Percentiles rank a stretch among this genome's conserved stretches.
Conservation (phyloP, 30 jellyfish, hydroid and myxozoan species). For the Catostylus mosaicus region DNA sequence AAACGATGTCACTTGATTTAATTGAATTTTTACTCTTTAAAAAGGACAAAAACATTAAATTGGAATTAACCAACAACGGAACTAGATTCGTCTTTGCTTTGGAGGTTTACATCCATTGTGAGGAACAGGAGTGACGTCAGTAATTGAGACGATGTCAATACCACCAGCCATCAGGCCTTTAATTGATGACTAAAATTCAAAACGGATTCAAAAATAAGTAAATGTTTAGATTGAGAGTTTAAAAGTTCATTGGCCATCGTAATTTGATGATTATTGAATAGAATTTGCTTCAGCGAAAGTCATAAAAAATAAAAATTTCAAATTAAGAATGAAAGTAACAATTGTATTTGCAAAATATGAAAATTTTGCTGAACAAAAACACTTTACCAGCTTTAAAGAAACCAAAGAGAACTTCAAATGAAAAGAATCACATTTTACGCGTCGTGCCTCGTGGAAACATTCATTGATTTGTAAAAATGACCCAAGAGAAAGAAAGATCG, state of each 20-base stretch:
- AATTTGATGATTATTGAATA: too few relatives aligned
- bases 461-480: background rate
- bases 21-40: too few relatives aligned
- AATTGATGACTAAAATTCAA: conserved; percentile 76
- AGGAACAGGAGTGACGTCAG: conserved; percentile 97
- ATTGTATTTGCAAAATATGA: background rate
- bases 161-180: conserved; percentile 90
- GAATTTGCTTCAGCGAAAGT: too few relatives aligned
- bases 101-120: conserved; percentile 96
- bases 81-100: conserved; percentile 86
- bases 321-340: background rate
- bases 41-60: too few relatives aligned
- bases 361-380: background rate
- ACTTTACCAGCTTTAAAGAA: background rate
- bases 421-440: background rate
- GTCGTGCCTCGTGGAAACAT: too few relatives aligned
- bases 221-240: too few relatives aligned
- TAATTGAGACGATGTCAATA: conserved; percentile 80
- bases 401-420: background rate
- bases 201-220: background rate
- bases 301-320: background rate
- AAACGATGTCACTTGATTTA: too few relatives aligned
- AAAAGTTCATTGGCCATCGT: too few relatives aligned
- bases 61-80: too few relatives aligned
- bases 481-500: background rate